Conservation (phyloP, 2,888 invertebrate species). For the Parnassius smintheus region DNA sequence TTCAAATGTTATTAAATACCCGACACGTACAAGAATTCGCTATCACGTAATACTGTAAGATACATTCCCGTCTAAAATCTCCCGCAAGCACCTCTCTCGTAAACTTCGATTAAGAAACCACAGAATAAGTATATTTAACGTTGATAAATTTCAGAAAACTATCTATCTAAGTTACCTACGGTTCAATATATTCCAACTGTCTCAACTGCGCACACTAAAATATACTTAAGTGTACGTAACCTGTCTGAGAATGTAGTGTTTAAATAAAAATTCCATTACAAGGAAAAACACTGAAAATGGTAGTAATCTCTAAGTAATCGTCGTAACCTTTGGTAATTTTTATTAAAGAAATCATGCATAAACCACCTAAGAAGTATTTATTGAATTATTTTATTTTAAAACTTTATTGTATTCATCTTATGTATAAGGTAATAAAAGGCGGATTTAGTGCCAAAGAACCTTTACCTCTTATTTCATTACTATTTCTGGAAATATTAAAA, state of each 20-base stretch:
- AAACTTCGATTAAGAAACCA: conserved; percentile 47
- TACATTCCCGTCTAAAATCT: conserved; percentile 38
- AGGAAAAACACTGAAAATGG: conserved; percentile 9
- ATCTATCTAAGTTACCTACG: conserved; percentile 51
- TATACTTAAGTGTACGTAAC: conserved; percentile 6
- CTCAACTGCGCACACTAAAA: conserved; percentile 29
- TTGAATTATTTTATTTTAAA: neutral
- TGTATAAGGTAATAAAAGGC: too few species aligned
- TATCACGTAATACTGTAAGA: conserved; percentile 58
- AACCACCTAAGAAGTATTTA: conserved; percentile 5
- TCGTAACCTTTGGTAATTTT: conserved; percentile 24
- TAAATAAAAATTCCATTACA: conserved; percentile 3
- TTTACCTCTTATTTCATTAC: too few species aligned
- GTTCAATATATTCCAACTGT: conserved; percentile 53
- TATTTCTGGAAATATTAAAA: too few species aligned
- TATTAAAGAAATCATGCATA: conserved; percentile 6
- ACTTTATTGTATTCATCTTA: too few species aligned
- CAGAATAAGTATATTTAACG: conserved; percentile 69
- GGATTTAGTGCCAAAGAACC: too few species aligned
- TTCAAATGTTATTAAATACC: conserved; percentile 18
- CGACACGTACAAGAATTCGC: conserved; percentile 16
- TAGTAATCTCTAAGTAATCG: conserved; percentile 23
- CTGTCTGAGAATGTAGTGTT: conserved; percentile 9
- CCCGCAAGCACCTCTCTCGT: conserved; percentile 28
- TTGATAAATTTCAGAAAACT: conserved; percentile 79